These are phyloP conservation scores for Plodia interpunctella DNA, from an alignment of 1,140 invertebrate genomes.

Conservation along the genomic window DNA sequence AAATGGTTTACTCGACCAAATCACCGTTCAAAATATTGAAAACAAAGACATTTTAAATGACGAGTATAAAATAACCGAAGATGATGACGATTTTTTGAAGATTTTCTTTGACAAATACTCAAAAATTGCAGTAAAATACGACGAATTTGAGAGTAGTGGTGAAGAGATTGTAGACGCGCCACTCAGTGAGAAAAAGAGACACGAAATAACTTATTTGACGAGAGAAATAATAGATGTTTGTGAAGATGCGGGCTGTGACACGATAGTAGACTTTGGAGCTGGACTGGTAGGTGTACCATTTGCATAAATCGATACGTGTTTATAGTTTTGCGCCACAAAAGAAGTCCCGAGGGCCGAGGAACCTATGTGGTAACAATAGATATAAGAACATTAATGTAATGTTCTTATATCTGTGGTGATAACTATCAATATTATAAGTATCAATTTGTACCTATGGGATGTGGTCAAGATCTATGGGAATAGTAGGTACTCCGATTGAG, in stretches of 20 bases:
- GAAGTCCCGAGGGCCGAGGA: no score
- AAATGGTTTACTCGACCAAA: slow-evolving; percentile 73
- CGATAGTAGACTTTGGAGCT: slow-evolving; percentile 89
- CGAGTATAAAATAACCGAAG: slow-evolving; percentile 33
- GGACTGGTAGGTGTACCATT: slow-evolving; percentile 77
- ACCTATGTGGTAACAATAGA: no score
- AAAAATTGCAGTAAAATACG: not conserved
- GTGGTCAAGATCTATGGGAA: no score
- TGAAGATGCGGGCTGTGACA: slow-evolving; percentile 60
- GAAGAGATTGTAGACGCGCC: slow-evolving; percentile 30
- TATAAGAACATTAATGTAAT: no score
- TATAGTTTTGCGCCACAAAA: no score
- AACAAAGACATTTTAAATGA: slow-evolving; percentile 31
- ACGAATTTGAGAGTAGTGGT: not conserved
- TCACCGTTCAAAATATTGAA: slow-evolving; percentile 43
- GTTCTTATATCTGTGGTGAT: no score
- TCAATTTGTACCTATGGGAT: no score
- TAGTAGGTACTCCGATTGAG: no score
- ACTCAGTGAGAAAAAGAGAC: slow-evolving; percentile 81
- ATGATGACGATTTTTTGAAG: slow-evolving; percentile 31
- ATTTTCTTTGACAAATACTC: slow-evolving; percentile 32
- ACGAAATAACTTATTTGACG: slow-evolving; percentile 82
- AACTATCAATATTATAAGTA: no score
- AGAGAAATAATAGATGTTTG: slow-evolving; percentile 79
- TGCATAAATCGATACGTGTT: not conserved